These are phyloP conservation scores for Tachina fera DNA, from an alignment of 2,888 invertebrate species.

Conservation along the genomic window DNA sequence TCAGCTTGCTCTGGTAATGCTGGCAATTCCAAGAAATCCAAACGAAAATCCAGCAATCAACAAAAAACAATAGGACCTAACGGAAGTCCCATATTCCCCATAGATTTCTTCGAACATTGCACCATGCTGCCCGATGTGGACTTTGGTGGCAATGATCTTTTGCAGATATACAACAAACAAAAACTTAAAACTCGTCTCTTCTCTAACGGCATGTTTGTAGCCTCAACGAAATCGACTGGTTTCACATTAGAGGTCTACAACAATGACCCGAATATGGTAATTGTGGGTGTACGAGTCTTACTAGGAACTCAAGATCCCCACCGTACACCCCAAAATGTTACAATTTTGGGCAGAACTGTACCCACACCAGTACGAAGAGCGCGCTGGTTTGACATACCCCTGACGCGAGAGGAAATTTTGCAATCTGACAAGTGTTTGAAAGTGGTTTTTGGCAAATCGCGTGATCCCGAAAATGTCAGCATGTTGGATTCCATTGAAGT, in stretches of 20 bases:
- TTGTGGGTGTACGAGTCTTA: slow-evolving; percentile 93
- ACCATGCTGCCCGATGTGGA: slow-evolving; percentile 95
- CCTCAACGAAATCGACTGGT: slow-evolving; percentile 94
- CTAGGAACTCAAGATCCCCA: slow-evolving; percentile 86
- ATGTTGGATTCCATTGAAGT: slow-evolving; percentile 97
- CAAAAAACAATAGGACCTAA: slow-evolving; percentile 83
- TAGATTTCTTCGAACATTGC: slow-evolving; percentile 99
- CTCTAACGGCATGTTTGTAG: slow-evolving; percentile 92
- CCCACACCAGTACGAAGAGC: slow-evolving; percentile 88
- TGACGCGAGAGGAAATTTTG: slow-evolving; percentile 96
- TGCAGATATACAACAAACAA: slow-evolving; percentile 96
- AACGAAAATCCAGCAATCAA: slow-evolving; percentile 74
- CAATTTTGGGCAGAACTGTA: slow-evolving; percentile 86
- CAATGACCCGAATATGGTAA: slow-evolving; percentile 93
- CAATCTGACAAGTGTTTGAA: slow-evolving; percentile 95
- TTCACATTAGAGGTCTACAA: slow-evolving; percentile 95
- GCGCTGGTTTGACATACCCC: slow-evolving; percentile 97
- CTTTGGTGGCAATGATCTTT: slow-evolving; percentile 96
- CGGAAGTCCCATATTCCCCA: slow-evolving; percentile 89
- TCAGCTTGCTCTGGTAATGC: slow-evolving; percentile 70
- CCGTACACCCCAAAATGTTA: slow-evolving; percentile 80
- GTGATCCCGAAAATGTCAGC: slow-evolving; percentile 93
- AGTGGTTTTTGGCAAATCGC: slow-evolving; percentile 92
- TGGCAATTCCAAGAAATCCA: slow-evolving; percentile 74
- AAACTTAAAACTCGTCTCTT: slow-evolving; percentile 93